Conservation (phyloP, 2,888 invertebrate species). For the Acholoe squamosa region DNA sequence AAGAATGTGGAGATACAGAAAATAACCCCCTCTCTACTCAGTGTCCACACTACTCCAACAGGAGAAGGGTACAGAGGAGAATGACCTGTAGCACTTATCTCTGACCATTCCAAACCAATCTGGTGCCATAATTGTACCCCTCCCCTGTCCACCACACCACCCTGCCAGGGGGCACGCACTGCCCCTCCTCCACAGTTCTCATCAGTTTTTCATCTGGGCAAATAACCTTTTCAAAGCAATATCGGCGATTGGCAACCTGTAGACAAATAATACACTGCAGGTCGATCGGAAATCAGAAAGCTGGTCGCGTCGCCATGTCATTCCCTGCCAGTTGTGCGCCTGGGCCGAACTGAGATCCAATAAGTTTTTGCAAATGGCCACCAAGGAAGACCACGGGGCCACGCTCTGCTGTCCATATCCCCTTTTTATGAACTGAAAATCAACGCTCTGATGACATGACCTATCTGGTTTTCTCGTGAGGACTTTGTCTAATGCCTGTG, state of each 20-base stretch:
- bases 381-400: conserved; percentile 17
- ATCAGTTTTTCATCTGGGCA: conserved; percentile 21
- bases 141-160: not conserved
- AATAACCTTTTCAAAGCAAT: conserved; percentile 56
- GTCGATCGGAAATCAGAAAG: conserved; percentile 55
- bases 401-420: conserved; percentile 7
- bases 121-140: not conserved
- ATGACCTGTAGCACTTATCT: not conserved
- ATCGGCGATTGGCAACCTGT: conserved; percentile 40
- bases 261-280: conserved; percentile 43
- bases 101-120: not conserved
- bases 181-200: conserved; percentile 4
- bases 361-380: conserved; percentile 20
- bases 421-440: conserved; percentile 33
- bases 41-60: no score
- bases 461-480: not conserved
- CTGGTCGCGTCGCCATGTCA: conserved; percentile 43
- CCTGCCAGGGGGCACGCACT: not conserved
- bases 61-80: no score
- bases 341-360: not conserved
- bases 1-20: no score
- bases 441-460: conserved; percentile 6
- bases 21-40: no score
- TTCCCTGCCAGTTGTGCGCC: not conserved
- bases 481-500: not conserved